phyloP scores from a whole-genome alignment of 2,888 invertebrate species.

The Drosophila pegasa region DNA sequence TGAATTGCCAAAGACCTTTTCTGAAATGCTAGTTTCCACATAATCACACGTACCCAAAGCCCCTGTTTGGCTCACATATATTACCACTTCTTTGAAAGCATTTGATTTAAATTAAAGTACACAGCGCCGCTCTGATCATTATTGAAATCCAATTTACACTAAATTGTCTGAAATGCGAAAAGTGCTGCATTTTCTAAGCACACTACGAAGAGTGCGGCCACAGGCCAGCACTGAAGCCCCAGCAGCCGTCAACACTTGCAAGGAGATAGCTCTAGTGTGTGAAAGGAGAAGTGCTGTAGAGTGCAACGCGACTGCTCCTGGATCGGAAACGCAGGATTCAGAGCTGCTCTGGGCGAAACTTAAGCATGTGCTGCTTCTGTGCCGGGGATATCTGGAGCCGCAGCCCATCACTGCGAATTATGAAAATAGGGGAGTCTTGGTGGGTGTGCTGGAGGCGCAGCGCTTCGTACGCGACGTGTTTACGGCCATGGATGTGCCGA shows the following conservation, averaged over 20 bases:
- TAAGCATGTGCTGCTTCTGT: constrained; percentile 23
- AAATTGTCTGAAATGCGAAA: constrained; percentile 29
- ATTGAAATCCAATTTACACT: not conserved
- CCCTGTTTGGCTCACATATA: not conserved
- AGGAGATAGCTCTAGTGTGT: not conserved
- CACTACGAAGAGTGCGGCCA: constrained; percentile 22
- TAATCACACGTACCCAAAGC: not conserved
- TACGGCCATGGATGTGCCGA: constrained; percentile 52
- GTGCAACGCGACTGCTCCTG: not conserved
- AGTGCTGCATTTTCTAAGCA: constrained; percentile 28
- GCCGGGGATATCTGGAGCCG: constrained; percentile 27
- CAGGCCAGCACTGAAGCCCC: constrained; percentile 7
- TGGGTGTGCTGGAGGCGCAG: constrained; percentile 49
- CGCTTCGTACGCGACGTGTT: constrained; percentile 54
- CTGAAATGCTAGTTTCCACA: not conserved
- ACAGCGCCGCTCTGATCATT: not conserved
- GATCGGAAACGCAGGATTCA: not conserved
- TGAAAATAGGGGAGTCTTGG: constrained; percentile 9
- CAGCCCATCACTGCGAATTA: not conserved
- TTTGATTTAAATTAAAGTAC: not conserved
- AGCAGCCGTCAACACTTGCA: not conserved
- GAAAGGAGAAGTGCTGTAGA: not conserved
- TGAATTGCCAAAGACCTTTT: too few relatives aligned
- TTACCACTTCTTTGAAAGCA: not conserved
- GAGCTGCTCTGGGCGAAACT: constrained; percentile 43